Percentiles rank a stretch among this genome's conserved stretches.
phyloP scores from a whole-genome alignment of 2,113 vertebrate genomes.

The Corythornis madagascariensis region DNA sequence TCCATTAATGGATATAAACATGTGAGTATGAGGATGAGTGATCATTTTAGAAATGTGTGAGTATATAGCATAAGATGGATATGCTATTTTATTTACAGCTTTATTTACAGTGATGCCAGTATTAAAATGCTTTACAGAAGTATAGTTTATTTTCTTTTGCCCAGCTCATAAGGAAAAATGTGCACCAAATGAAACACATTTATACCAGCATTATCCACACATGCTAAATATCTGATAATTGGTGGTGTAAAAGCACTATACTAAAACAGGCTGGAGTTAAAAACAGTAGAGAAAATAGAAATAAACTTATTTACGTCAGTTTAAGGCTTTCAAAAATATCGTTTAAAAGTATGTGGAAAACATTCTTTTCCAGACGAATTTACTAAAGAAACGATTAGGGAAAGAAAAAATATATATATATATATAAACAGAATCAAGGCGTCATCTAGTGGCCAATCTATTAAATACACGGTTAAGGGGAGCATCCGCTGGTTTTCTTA shows the following conservation, averaged over 20 bases:
- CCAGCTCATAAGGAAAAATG: background rate
- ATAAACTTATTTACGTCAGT: background rate
- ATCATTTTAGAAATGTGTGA: background rate
- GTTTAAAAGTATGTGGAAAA: background rate
- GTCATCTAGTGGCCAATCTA: constrained; percentile 53
- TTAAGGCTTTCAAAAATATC: background rate
- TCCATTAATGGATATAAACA: background rate
- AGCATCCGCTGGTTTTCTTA: background rate
- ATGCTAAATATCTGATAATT: background rate
- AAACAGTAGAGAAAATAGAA: background rate
- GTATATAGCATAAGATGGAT: background rate
- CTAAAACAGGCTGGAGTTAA: background rate
- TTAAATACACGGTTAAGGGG: background rate
- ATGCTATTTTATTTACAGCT: too few relatives aligned
- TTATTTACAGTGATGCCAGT: background rate
- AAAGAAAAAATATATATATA: too few relatives aligned
- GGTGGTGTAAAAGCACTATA: background rate
- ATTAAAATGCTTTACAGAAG: background rate
- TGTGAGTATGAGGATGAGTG: background rate
- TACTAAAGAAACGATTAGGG: background rate
- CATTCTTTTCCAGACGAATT: background rate
- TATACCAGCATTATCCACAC: background rate
- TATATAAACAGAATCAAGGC: constrained; percentile 34
- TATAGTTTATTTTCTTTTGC: background rate
- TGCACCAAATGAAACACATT: background rate